Evolutionary conservation across 2,888 invertebrate species (phyloP), one percentile per base, ranked within the genome.

Genomic region (Drosophila anceps): DNA sequence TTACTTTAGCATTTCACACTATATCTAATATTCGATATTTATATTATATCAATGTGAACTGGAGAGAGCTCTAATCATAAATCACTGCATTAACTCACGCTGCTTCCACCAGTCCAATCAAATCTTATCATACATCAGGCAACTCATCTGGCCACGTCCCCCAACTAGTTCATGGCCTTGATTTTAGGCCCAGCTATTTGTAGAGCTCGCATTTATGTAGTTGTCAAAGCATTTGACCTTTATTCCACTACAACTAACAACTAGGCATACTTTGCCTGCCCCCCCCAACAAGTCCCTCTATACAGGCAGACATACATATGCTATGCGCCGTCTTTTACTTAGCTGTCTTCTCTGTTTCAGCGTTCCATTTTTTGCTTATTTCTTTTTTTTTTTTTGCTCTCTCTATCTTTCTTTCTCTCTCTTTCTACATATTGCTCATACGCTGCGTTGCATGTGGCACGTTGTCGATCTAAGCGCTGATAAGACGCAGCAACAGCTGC

Each of bases 401-500:
- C 31, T 24, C 7, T 18, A n/a, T 18, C 29, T n/a, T 12, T 48
- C 18, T 18, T 10, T 50, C 18, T 24, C 2, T 20, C 18, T 20
- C 13, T 64, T 24, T 65, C 27, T 57, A 33, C 43, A 55, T 73
- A 74, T 79, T 79, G 76, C 83, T 68, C 73, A 74, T 79, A 79
- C 73, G 85, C 58, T 69, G 66, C 50, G 59, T 57, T 75, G 78
- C 79, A 68, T 65, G 77, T 66, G 58, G 76, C 59, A 63, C 60
- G 77, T 63, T 77, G 79, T 62, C 78, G 87, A 84, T 84, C 82
- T 79, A 64, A 72, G 69, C 67, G 73, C 57, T 77, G 84, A 84
- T 86, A 84, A 78, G 82, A 59, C 73, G 62, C 76, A 79, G 84
- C 86, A 86, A 79, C 86, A 86, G 79, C 84, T 79, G 83, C 77